Evolutionary conservation across 2,797 vertebrate species (phyloP), one percentile per base, ranked within the genome.

Genomic region (Danio tinwini): DNA sequence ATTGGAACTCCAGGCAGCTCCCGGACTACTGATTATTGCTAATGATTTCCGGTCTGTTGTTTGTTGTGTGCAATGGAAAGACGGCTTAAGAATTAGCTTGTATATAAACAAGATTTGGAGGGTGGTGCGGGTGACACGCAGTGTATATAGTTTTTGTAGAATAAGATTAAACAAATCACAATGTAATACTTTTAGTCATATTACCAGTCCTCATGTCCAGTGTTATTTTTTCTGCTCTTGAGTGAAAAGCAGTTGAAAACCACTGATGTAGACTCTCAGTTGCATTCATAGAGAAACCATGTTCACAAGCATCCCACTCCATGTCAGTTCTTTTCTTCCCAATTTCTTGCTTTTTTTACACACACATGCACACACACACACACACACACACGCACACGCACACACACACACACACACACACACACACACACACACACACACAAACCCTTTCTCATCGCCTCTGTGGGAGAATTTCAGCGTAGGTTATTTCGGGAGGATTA

Each of bases 401-500:
- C 74, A 59, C 74, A 14, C 21, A 47, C 80, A 85, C 19, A 29
- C 13, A 16, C 10, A 6, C 74, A 59, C 74, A 14, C 21, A 29
- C 29, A 44, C 50, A 19, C 59, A 42, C 55, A 29, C 19, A 29
- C 13, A 16, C 10, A 6, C 74, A 59, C 74, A 14, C 21, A 47
- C 80, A 85, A 39, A 42, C 84, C 64, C 82, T 65, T 56, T 71
- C 65, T 74, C 65, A 55, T 69, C 59, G 62, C 37, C 63, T 81
- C 77, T 68, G 77, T 81, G 74, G 77, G 82, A 87, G 88, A 83
- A 88, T 89, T 86, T 83, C 87, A 84, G 80, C 78, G 80, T 52
- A 86, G 85, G 76, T 83, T 86, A 88, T 87, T 87, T 89, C 83
- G 86, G 85, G 88, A 87, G 86, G 88, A 90, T 91, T 86, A 85